Evolutionary conservation across 2,797 vertebrate genomes (phyloP), one percentile per base, ranked within the genome.

Genomic region (Muraenolepis orangiensis): DNA sequence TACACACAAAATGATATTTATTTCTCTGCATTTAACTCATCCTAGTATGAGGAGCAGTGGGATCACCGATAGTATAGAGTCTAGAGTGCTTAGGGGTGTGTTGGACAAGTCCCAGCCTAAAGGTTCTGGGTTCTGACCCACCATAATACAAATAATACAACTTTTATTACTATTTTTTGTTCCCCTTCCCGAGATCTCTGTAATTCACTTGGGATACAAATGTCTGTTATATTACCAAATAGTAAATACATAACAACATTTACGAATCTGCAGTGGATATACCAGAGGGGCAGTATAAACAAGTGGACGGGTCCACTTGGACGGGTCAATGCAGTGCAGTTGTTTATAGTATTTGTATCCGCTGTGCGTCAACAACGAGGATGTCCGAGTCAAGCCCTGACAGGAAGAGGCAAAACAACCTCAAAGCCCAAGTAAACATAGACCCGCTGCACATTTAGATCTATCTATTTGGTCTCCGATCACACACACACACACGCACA

Each of bases 321-420:
- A 42, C 1, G 40, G 40, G 18, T 51, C 42, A 51, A 20, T 51
- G 42, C n/a, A n/a, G n/a, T 51, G 16, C 4, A 4, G 11, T 40
- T 18, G 42, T 51, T 51, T 20, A 51, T 20, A 51, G 16, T 2
- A 51, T 51, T 51, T 51, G 6, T 51, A 18, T 51, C 42, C 26
- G 64, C 11, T 70, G 72, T 69, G 70, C 83, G 85, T 79, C 75
- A 84, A 79, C 72, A 83, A 42, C 79, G 78, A 76, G 81, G 78
- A 88, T 74, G 79, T 83, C 73, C 77, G 38, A 46, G 46, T 76
- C 32, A 66, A 80, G 77, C 70, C 77, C 30, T 70, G 75, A 38
- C 66, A 74, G 26, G 73, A 69, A 31, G 80, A 78, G 57, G 87
- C 74, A 78, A 70, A 83, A 70, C 69, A 85, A 87, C 76, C 75